Conservation (phyloP, 1,140 invertebrate genomes). For the Calycopis cecrops region DNA sequence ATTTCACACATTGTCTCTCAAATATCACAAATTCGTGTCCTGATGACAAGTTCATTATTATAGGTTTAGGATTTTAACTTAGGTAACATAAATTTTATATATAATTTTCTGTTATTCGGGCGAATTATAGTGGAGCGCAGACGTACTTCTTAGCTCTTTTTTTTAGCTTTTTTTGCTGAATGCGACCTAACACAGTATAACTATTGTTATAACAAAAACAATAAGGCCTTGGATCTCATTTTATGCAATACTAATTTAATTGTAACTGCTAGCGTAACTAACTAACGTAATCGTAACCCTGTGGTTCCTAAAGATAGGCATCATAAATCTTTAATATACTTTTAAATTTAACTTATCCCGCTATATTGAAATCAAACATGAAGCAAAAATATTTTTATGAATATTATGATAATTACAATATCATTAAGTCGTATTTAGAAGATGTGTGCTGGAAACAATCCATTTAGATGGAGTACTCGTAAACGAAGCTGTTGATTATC, state of each 20-base stretch:
- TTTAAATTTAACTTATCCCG: neutral
- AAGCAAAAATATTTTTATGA: neutral
- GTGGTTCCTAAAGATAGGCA: neutral
- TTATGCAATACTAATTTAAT: neutral
- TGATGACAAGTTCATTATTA: neutral
- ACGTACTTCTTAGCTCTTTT: neutral
- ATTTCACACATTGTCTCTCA: neutral
- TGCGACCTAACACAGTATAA: neutral
- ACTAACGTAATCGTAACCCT: no score
- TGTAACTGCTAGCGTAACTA: neutral
- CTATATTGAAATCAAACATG: neutral
- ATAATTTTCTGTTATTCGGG: neutral
- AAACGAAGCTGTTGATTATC: neutral
- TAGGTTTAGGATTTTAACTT: conserved; percentile 12
- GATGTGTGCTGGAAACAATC: neutral
- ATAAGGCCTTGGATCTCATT: neutral
- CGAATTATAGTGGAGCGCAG: neutral
- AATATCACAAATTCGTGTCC: neutral
- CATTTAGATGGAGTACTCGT: neutral
- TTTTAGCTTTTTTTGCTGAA: neutral
- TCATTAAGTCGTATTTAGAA: neutral
- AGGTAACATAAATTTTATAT: neutral
- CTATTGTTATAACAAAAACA: neutral
- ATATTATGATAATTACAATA: neutral
- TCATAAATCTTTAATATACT: neutral